Evolutionary conservation across 1,140 invertebrate species (phyloP).

Genomic region (Leptonema lineaticorne): DNA sequence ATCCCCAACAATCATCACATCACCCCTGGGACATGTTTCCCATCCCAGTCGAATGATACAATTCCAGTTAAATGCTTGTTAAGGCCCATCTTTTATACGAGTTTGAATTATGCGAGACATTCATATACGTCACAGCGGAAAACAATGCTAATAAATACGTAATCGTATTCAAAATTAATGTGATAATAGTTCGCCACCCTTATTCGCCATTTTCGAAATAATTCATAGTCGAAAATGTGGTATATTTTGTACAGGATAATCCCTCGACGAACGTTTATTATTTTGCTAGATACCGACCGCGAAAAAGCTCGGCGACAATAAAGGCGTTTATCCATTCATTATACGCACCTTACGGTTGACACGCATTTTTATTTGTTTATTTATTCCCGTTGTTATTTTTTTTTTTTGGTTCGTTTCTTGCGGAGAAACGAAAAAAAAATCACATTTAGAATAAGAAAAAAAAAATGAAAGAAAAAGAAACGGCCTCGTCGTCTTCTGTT

Average conservation of each 20-base stretch:
- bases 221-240: too few species aligned
- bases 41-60: not conserved
- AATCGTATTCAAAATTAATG: too few species aligned
- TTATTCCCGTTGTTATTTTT: not conserved
- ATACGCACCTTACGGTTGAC: not conserved
- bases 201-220: too few species aligned
- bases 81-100: not conserved
- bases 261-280: conserved; percentile 21
- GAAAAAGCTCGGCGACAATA: conserved; percentile 21
- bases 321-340: conserved; percentile 26
- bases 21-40: not conserved
- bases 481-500: conserved; percentile 8
- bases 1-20: not conserved
- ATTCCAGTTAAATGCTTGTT: conserved; percentile 23
- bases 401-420: not conserved
- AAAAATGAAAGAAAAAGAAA: not conserved
- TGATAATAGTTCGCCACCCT: too few species aligned
- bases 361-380: not conserved
- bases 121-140: not conserved
- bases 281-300: conserved; percentile 22
- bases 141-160: too few species aligned
- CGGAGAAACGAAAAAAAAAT: too few species aligned
- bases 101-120: conserved; percentile 20
- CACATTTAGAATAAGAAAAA: too few species aligned
- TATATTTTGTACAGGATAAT: too few species aligned